Conservation (phyloP, 1,140 invertebrate genomes). For the Caenorhabditis inopinata region DNA sequence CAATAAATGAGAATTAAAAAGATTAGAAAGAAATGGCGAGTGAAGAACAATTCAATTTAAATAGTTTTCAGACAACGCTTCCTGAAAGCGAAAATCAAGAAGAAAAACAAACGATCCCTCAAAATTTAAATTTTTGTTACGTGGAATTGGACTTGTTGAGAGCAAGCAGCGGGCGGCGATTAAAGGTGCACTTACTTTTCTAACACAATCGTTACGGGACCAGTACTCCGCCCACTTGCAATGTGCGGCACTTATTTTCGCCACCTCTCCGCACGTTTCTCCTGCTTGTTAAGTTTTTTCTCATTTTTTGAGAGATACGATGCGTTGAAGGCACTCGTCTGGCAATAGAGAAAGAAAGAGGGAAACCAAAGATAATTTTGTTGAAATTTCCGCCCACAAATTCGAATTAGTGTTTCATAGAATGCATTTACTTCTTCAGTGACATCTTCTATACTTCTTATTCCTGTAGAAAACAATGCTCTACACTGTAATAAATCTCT, state of each 20-base stretch:
- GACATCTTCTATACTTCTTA: constrained; percentile 6
- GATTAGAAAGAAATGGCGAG: too few relatives aligned
- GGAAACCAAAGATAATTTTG: constrained; percentile 12
- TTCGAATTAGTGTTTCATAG: constrained; percentile 26
- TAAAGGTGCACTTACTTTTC: neutral
- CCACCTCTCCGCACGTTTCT: neutral
- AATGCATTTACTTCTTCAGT: neutral
- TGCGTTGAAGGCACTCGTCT: neutral
- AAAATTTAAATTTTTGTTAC: too few relatives aligned
- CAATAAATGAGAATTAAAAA: neutral
- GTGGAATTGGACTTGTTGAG: too few relatives aligned
- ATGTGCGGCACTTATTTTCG: neutral
- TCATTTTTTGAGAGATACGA: neutral
- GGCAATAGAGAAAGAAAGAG: neutral
- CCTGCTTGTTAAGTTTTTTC: neutral
- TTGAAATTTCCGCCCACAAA: constrained; percentile 5
- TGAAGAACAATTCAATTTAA: too few relatives aligned
- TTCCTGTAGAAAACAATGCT: constrained; percentile 3
- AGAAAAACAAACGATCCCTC: too few relatives aligned
- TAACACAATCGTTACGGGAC: neutral
- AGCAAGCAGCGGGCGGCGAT: constrained; percentile 16
- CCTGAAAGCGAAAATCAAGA: too few relatives aligned
- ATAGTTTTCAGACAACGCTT: too few relatives aligned
- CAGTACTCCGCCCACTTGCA: neutral
- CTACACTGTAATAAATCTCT: constrained; percentile 22